A percentile compares a stretch with the other conserved stretches of the same genome.
These are phyloP conservation scores for Octopus sinensis DNA, from an alignment of 1,140 invertebrate species.

Conservation along the genomic window DNA sequence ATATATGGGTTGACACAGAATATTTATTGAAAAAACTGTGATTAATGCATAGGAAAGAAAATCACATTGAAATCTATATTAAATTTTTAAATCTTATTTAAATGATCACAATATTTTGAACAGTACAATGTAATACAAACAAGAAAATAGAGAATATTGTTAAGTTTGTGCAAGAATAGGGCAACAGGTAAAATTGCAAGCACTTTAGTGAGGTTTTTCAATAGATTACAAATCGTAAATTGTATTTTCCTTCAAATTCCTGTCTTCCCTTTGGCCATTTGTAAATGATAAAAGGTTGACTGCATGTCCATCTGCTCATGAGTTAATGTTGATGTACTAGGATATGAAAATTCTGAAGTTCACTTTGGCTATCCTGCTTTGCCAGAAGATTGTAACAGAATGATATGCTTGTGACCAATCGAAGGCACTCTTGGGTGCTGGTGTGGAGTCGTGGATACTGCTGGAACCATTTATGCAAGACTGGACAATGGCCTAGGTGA, in stretches of 20 bases:
- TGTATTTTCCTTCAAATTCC: no score
- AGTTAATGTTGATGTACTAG: constrained; percentile 7
- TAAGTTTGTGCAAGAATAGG: neutral
- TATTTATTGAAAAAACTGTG: no score
- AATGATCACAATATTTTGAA: neutral
- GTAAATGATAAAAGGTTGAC: neutral
- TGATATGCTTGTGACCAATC: neutral
- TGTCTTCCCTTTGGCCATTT: neutral
- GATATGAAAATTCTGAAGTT: neutral
- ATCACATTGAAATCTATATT: neutral
- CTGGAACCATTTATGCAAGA: constrained; percentile 7
- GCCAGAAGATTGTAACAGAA: neutral
- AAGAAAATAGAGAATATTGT: neutral
- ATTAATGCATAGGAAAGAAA: no score
- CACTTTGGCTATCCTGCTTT: neutral
- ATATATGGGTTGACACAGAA: no score
- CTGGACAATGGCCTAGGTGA: constrained; percentile 7
- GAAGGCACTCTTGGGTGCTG: neutral
- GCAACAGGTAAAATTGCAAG: neutral
- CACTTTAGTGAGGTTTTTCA: no score
- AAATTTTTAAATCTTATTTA: neutral
- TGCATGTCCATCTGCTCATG: neutral
- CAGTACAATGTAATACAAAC: neutral
- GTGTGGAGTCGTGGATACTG: constrained; percentile 6
- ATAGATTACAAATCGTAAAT: no score